Evolutionary conservation across 30 jellyfish, hydroid and myxozoan genomes (phyloP).

Genomic region (Chrysaora quinquecirrha): DNA sequence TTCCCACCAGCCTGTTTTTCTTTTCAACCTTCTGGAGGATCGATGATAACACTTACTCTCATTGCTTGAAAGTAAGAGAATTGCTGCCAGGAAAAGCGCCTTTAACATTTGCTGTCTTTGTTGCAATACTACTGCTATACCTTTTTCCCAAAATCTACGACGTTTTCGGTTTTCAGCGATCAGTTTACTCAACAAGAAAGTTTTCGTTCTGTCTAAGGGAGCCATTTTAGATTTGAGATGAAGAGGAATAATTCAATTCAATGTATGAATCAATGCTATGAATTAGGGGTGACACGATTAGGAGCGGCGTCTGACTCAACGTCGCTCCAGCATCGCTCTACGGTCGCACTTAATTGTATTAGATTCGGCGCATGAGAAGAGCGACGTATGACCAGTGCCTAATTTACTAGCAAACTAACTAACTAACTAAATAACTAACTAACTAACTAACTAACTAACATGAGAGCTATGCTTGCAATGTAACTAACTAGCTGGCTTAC

Average conservation of each 20-base stretch:
- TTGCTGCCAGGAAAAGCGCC: slow-evolving; percentile 12
- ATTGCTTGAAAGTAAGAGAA: background rate
- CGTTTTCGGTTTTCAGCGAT: slow-evolving; percentile 8
- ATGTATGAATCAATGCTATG: too few relatives aligned
- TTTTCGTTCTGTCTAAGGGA: background rate
- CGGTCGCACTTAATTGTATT: too few relatives aligned
- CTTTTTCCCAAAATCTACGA: slow-evolving; percentile 22
- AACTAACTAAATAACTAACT: too few relatives aligned
- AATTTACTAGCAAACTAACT: too few relatives aligned
- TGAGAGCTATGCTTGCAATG: too few relatives aligned
- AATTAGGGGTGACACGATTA: background rate
- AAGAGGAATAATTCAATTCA: too few relatives aligned
- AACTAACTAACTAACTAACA: too few relatives aligned
- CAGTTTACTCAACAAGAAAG: slow-evolving; percentile 1
- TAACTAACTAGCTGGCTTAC: too few relatives aligned
- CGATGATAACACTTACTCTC: background rate
- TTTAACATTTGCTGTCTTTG: slow-evolving; percentile 4
- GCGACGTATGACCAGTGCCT: too few relatives aligned
- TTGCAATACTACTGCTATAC: slow-evolving; percentile 14
- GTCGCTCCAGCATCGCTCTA: slow-evolving; percentile 22
- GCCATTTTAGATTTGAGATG: too few relatives aligned
- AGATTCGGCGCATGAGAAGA: too few relatives aligned
- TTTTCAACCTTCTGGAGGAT: background rate
- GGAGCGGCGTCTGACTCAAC: slow-evolving; percentile 26
- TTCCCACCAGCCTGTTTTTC: slow-evolving; percentile 20